Evolutionary conservation across 2,888 invertebrate species (phyloP), one percentile per base, ranked within the genome.

Genomic region (Neoascia interrupta): DNA sequence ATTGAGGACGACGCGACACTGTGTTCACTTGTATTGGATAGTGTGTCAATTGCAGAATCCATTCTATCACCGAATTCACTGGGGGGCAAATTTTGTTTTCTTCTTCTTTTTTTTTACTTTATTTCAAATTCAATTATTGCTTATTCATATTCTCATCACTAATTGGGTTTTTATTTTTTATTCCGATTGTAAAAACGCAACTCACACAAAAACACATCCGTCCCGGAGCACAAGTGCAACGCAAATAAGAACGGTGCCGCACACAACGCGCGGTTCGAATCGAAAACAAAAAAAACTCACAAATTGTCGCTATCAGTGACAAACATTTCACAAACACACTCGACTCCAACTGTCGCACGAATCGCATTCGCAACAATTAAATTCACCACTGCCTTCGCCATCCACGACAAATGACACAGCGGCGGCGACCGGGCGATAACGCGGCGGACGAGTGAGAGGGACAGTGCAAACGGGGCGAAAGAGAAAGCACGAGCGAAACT

Each of bases 21-120:
- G 82, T 90, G 91, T 86, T 92, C 92, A 89, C 91, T 91, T 84
- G 89, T 87, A 70, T 87, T 88, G 81, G 89, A 88, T 83, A 88
- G 89, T 82, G 90, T 90, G 88, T 91, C 91, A 89, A 91, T 90
- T 82, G 89, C 90, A 86, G 91, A 89, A 87, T 91, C 91, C 91
- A 91, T 91, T 83, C 85, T 85, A 63, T 56, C 39, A 60, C 49
- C 43, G 41, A 26, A n/a, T 72, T 79, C 73, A 80, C 75, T 56
- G 13, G 21, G 37, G 26, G 53, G 21, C 18, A 8, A 5, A 10
- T 31, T 11, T 11, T 47, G 26, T 37, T 23, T 75, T 56, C 28
- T 53, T 54, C 34, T 16, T 58, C 49, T 13, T 8, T 19, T 56
- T 31, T 11, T 60, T 34, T 49, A 8, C 28, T 64, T 66, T 36